Evolutionary conservation across 2,113 vertebrate species (phyloP).

Genomic region (Motacilla alba): DNA sequence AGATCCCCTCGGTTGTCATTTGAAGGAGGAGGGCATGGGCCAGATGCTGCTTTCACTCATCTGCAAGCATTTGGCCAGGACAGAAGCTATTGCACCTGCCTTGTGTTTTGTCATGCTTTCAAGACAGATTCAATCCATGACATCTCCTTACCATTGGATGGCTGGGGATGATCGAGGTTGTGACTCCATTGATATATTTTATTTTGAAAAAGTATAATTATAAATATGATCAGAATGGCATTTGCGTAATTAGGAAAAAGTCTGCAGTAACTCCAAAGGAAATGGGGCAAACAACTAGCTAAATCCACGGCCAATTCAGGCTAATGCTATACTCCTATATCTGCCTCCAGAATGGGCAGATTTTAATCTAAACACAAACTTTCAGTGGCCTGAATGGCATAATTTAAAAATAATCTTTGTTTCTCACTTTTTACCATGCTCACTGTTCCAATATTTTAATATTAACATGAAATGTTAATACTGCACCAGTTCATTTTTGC

Average conservation of each 20-base stretch:
- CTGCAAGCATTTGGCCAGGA: not conserved
- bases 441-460: not conserved
- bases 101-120: not conserved
- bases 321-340: not conserved
- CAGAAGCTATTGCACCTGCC: not conserved
- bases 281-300: not conserved
- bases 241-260: not conserved
- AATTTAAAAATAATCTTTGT: not conserved
- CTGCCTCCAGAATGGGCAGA: not conserved
- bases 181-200: not conserved
- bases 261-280: not conserved
- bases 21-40: not conserved
- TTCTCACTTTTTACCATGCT: not conserved
- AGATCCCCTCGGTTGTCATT: not conserved
- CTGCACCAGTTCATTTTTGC: not conserved
- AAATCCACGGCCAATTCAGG: not conserved
- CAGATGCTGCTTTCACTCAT: constrained; percentile 24
- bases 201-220: not conserved
- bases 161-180: not conserved
- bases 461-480: not conserved
- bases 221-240: not conserved
- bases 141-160: not conserved
- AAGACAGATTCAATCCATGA: not conserved
- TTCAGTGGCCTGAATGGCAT: not conserved
- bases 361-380: not conserved